Evolutionary conservation across 2,888 invertebrate genomes (phyloP).

Genomic region (Ctena decussata): DNA sequence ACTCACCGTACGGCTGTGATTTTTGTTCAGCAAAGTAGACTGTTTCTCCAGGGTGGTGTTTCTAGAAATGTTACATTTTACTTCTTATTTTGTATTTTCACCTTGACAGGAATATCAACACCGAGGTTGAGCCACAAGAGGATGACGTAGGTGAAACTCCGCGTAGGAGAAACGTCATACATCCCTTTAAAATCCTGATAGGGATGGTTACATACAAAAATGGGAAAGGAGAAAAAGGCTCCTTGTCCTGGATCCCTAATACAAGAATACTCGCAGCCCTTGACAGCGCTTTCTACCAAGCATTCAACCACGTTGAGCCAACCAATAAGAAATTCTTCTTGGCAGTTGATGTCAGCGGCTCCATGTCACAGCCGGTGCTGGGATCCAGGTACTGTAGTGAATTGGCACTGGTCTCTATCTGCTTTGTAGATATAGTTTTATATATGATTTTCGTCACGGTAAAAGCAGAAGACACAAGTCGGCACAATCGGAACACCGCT

Average conservation of each 20-base stretch:
- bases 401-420: too few relatives aligned
- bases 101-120: background rate
- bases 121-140: background rate
- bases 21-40: too few relatives aligned
- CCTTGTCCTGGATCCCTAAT: slow-evolving; percentile 81
- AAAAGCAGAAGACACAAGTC: too few relatives aligned
- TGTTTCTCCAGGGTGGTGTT: too few relatives aligned
- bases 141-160: background rate
- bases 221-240: slow-evolving; percentile 85
- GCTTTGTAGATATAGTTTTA: too few relatives aligned
- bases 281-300: slow-evolving; percentile 83
- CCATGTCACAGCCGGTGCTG: slow-evolving; percentile 86
- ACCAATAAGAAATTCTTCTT: slow-evolving; percentile 89
- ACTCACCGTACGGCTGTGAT: too few relatives aligned
- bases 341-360: slow-evolving; percentile 89
- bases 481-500: too few relatives aligned
- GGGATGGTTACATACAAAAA: slow-evolving; percentile 80
- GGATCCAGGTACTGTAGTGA: slow-evolving; percentile 67
- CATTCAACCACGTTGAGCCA: slow-evolving; percentile 87
- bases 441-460: too few relatives aligned
- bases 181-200: slow-evolving; percentile 84
- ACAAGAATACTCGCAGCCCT: slow-evolving; percentile 75
- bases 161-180: slow-evolving; percentile 70
- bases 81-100: too few relatives aligned
- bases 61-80: too few relatives aligned